Base-by-base conservation (phyloP, 2,797 vertebrate genomes). In the Moxostoma hubbsi region DNA sequence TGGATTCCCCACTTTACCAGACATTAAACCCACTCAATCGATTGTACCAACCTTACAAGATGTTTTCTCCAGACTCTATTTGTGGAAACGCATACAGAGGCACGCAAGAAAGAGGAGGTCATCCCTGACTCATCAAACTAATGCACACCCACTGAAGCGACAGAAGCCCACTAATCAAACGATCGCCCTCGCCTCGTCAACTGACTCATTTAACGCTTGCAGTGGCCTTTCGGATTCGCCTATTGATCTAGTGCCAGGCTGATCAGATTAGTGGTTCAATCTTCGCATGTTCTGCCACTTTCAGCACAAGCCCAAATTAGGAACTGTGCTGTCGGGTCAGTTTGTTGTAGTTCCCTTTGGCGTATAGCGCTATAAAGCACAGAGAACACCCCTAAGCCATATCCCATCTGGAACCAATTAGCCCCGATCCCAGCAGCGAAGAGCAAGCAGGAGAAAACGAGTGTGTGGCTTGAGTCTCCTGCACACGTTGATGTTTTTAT, bases 341-440 rank as follows among this genome's bases (percentile, higher is more conserved):
- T 45, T 24, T 36, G 47, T 43, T 18, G 49, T 43, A 12, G 51
- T 36, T 43, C 24, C 13, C 51, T 9, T 45, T 15, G 58, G 84
- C 5, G 66, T 75, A 59, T 50, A 78, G 77, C 77, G 76, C 54
- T 9, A 2, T 47, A 64, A 61, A 24, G 62, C 7, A 9, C 7
- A 11, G 49, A 59, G 64, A 59, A 78, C 80, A 84, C 75, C 77
- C 84, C 84, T 80, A 82, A 85, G 76, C 79, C 79, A 71, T 74
- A 81, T 83, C 87, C 86, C 89, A 84, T 90, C 90, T 87, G 86
- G 62, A 78, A 66, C 66, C 76, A 70, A 82, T 89, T 88, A 86
- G 47, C 82, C 82, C 76, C 74, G 54, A 36, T 24, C 58, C 50
- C 67, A 10, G 18, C 50, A 6, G 62, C 46, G 70, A 77, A 53